Conservation (phyloP, 2,888 invertebrate species). For the Didymodactylos carnosus region DNA sequence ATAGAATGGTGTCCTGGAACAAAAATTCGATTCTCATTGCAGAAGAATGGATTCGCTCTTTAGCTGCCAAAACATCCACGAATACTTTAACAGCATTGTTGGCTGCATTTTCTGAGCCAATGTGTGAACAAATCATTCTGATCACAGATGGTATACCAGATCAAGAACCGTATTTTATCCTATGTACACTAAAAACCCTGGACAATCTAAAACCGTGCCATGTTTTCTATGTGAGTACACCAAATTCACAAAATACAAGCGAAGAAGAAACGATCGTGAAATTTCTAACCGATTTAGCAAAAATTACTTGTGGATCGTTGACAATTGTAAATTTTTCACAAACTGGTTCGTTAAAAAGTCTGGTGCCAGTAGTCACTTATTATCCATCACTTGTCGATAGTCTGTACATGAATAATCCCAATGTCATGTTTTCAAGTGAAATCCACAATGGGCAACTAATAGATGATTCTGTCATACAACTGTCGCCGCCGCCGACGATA, state of each 20-base stretch:
- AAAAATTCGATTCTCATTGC: slow-evolving; percentile 30
- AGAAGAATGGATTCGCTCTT: slow-evolving; percentile 25
- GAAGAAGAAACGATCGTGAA: slow-evolving; percentile 24
- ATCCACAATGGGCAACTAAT: no score
- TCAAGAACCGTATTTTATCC: slow-evolving; percentile 25
- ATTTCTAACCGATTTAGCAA: slow-evolving; percentile 28
- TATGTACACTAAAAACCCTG: slow-evolving; percentile 22
- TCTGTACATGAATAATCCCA: no score
- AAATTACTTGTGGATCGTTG: slow-evolving; percentile 30
- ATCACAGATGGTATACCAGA: slow-evolving; percentile 32
- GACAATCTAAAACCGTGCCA: slow-evolving; percentile 22
- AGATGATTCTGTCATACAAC: neutral
- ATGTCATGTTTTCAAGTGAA: no score
- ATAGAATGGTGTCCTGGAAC: slow-evolving; percentile 29
- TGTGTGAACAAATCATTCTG: slow-evolving; percentile 28
- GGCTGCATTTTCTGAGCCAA: slow-evolving; percentile 24
- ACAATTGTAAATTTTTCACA: slow-evolving; percentile 26
- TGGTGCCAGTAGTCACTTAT: neutral
- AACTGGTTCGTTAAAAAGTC: slow-evolving; percentile 18
- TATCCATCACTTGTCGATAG: no score
- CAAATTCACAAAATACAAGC: slow-evolving; percentile 16
- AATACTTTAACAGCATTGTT: slow-evolving; percentile 30
- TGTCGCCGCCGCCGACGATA: neutral
- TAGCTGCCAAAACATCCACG: slow-evolving; percentile 30
- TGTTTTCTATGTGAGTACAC: slow-evolving; percentile 26